phyloP scores from a whole-genome alignment of 1,140 invertebrate species.

The Lepidurus apus region DNA sequence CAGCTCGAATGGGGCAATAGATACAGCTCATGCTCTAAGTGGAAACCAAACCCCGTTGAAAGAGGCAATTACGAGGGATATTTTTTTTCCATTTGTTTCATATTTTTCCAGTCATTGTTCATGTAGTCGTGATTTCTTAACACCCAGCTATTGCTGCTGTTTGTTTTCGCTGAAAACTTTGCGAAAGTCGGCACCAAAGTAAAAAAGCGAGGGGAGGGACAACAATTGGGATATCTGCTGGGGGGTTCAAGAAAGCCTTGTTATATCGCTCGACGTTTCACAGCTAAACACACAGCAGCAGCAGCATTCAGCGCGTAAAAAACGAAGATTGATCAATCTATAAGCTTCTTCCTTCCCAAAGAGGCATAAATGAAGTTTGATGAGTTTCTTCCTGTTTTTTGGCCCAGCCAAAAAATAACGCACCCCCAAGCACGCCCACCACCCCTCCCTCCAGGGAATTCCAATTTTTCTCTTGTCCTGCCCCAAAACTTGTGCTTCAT shows the following conservation, averaged over 20 bases:
- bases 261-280: background rate
- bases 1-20: conserved; percentile 10
- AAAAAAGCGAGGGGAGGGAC: background rate
- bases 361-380: too few species aligned
- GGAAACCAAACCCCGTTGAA: background rate
- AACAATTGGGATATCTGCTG: too few species aligned
- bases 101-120: background rate
- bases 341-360: background rate
- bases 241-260: background rate
- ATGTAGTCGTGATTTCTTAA: background rate
- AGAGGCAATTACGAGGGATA: background rate
- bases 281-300: background rate
- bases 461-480: background rate
- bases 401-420: background rate
- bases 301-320: background rate
- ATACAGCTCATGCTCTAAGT: background rate
- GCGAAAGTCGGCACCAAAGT: background rate
- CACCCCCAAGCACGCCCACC: background rate
- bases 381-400: too few species aligned
- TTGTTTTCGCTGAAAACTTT: background rate
- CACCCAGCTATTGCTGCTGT: background rate
- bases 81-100: background rate
- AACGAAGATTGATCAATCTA: background rate
- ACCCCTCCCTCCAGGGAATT: background rate
- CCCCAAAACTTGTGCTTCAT: background rate